Percentiles rank a stretch among this genome's conserved stretches.
Evolutionary conservation across 2,797 vertebrate genomes (phyloP).

Genomic region (Dipus sagitta): DNA sequence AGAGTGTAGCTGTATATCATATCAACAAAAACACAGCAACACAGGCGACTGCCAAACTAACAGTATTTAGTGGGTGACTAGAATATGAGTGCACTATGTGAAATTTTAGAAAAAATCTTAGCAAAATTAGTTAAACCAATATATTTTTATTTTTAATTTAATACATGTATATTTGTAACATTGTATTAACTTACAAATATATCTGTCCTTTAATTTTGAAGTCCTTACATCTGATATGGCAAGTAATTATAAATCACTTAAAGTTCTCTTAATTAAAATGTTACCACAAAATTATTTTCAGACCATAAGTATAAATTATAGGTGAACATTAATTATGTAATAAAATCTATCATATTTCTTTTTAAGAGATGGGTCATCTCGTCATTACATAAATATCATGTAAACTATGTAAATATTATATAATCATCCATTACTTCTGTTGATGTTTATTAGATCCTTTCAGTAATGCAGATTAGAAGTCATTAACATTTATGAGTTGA

Average conservation of each 20-base stretch:
- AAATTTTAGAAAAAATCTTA: constrained; percentile 61
- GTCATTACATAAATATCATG: constrained; percentile 4
- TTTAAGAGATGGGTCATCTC: not conserved
- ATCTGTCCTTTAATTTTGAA: not conserved
- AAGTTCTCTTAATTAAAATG: not conserved
- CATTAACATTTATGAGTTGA: not conserved
- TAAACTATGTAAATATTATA: not conserved
- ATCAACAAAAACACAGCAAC: not conserved
- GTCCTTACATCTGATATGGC: not conserved
- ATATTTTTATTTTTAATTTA: not conserved
- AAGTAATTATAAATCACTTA: not conserved
- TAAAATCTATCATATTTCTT: not conserved
- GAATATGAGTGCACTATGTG: constrained; percentile 12
- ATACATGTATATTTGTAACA: no score
- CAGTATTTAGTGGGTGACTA: constrained; percentile 49
- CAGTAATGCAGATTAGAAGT: not conserved
- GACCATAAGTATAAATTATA: not conserved
- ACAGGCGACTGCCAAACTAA: not conserved
- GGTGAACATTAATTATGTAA: not conserved
- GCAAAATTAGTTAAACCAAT: constrained; percentile 19
- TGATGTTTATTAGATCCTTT: not conserved
- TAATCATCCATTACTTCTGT: not conserved
- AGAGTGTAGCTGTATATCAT: constrained; percentile 42
- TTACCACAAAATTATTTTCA: not conserved
- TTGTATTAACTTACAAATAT: not conserved